Evolutionary conservation across 1,140 invertebrate species (phyloP).

Genomic region (Apolygus lucorum): DNA sequence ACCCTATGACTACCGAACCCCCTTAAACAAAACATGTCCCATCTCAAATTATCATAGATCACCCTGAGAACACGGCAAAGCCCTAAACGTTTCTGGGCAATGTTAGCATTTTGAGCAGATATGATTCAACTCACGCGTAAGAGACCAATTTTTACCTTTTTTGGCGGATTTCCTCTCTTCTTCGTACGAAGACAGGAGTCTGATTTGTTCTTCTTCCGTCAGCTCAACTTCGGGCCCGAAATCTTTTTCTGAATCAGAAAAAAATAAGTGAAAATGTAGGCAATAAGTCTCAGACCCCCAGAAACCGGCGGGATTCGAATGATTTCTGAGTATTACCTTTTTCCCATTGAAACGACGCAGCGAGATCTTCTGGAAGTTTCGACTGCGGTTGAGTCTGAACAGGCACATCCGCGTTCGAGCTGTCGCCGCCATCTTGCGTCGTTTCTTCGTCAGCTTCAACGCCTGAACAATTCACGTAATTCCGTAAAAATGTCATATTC

Average conservation of each 20-base stretch:
- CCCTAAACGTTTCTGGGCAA: too few relatives aligned
- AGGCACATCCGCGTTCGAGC: too few relatives aligned
- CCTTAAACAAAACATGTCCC: too few relatives aligned
- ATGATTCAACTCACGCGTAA: too few relatives aligned
- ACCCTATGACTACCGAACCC: too few relatives aligned
- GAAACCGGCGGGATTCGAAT: background rate
- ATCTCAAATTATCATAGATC: too few relatives aligned
- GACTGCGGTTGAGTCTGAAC: background rate
- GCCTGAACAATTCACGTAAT: too few relatives aligned
- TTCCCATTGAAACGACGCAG: slow-evolving; percentile 32
- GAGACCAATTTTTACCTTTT: slow-evolving; percentile 24
- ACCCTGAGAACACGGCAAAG: too few relatives aligned
- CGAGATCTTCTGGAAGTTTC: slow-evolving; percentile 23
- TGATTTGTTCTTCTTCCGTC: slow-evolving; percentile 35
- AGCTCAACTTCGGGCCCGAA: slow-evolving; percentile 31
- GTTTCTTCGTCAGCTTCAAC: slow-evolving; percentile 30
- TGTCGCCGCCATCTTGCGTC: too few relatives aligned
- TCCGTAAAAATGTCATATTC: too few relatives aligned
- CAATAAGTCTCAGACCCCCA: background rate
- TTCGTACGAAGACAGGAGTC: slow-evolving; percentile 33
- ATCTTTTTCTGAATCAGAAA: slow-evolving; percentile 27
- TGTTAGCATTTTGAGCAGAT: too few relatives aligned
- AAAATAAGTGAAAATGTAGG: slow-evolving; percentile 6
- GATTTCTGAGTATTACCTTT: slow-evolving; percentile 29
- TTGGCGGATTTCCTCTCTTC: slow-evolving; percentile 30